phyloP scores from a whole-genome alignment of 2,113 vertebrate species.

The Tragelaphus strepsiceros region DNA sequence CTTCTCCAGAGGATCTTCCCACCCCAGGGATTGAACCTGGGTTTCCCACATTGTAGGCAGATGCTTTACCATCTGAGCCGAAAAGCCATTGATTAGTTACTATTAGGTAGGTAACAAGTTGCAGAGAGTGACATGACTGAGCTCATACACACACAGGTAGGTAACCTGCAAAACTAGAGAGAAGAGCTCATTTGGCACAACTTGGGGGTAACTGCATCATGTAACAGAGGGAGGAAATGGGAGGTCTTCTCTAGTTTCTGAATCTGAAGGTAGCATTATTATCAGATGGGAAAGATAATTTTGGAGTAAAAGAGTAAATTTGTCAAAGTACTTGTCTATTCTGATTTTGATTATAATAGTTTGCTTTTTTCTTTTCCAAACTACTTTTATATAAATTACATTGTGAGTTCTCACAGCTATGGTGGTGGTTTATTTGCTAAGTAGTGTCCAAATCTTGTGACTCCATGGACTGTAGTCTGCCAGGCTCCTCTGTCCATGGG shows the following conservation, averaged over 20 bases:
- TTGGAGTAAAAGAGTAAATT: neutral
- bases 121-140: neutral
- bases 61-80: too few relatives aligned
- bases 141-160: neutral
- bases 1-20: too few relatives aligned
- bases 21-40: too few relatives aligned
- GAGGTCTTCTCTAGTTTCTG: neutral
- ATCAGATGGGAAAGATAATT: neutral
- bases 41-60: too few relatives aligned
- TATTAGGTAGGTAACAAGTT: neutral
- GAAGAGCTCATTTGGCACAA: neutral
- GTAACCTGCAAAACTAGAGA: neutral
- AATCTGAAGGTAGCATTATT: neutral
- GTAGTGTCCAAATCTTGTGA: neutral
- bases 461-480: neutral
- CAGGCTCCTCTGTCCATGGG: neutral
- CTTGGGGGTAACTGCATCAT: neutral
- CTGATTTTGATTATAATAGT: neutral
- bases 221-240: neutral
- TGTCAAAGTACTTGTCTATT: neutral
- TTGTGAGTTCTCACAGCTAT: neutral
- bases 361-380: neutral
- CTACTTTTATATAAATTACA: neutral
- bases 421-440: neutral
- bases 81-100: neutral